phyloP scores from a whole-genome alignment of 2,888 invertebrate species.

The Phania funesta region DNA sequence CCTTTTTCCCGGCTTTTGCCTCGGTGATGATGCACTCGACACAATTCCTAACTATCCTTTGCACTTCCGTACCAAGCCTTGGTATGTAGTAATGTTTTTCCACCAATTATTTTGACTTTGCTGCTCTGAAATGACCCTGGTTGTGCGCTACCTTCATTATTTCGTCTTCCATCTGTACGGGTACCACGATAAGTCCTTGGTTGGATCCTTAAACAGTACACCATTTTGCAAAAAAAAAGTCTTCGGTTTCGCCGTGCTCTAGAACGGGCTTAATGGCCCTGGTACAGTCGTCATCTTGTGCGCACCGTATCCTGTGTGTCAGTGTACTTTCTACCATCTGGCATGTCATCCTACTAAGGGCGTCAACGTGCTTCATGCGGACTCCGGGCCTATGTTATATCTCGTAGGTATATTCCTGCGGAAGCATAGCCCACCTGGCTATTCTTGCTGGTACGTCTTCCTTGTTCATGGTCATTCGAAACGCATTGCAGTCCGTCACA shows the following conservation, averaged over 20 bases:
- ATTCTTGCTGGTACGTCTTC: too few relatives aligned
- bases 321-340: too few relatives aligned
- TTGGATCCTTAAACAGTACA: not conserved
- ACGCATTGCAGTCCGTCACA: too few relatives aligned
- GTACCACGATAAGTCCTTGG: not conserved
- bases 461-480: too few relatives aligned
- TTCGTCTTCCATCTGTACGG: not conserved
- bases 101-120: not conserved
- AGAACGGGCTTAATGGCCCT: too few relatives aligned
- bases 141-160: not conserved
- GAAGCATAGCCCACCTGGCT: too few relatives aligned
- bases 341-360: not conserved
- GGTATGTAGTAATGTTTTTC: not conserved
- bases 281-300: not conserved
- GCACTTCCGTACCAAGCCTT: not conserved
- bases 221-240: not conserved
- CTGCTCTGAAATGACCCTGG: not conserved
- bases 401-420: too few relatives aligned
- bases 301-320: not conserved
- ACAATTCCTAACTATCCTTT: too few relatives aligned
- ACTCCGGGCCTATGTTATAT: too few relatives aligned
- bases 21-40: too few relatives aligned
- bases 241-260: too few relatives aligned
- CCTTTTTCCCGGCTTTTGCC: not conserved
- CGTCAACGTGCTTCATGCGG: not conserved